Conservation (phyloP, 2,113 vertebrate species). For the Psettodes erumei region DNA sequence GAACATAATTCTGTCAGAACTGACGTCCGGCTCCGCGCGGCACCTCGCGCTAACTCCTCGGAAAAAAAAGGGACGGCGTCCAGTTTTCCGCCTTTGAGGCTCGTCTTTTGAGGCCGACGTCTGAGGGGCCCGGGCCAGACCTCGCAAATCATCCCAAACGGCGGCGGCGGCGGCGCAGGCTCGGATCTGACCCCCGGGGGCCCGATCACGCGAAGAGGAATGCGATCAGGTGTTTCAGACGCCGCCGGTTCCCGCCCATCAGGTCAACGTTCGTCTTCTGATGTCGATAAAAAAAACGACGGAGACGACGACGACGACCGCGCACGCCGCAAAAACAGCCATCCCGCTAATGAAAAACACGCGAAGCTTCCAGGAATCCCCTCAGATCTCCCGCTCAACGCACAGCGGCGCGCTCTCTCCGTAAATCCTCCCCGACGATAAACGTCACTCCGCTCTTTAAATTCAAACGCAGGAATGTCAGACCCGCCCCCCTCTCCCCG, state of each 20-base stretch:
- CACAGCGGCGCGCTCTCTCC: not conserved
- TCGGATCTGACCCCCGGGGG: too few species aligned
- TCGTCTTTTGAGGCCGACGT: too few species aligned
- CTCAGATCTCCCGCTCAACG: not conserved
- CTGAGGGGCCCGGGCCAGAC: not conserved
- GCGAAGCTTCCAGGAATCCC: not conserved
- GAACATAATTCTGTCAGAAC: conserved; percentile 55
- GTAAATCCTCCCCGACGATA: conserved; percentile 9
- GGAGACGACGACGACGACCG: too few species aligned
- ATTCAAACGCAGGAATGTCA: not conserved
- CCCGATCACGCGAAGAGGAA: too few species aligned
- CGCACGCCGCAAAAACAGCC: too few species aligned
- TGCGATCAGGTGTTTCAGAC: too few species aligned
- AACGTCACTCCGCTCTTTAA: not conserved
- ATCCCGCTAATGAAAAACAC: not conserved
- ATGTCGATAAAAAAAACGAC: too few species aligned
- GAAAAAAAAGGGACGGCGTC: conserved; percentile 7
- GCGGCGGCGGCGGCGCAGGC: too few species aligned
- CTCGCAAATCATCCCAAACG: conserved; percentile 26
- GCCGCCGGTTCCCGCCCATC: too few species aligned
- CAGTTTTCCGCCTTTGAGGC: conserved; percentile 20
- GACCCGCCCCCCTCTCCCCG: not conserved
- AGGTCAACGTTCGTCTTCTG: too few species aligned
- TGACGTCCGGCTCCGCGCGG: conserved; percentile 43
- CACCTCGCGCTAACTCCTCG: not conserved